A percentile compares a stretch with the other conserved stretches of the same genome.
These are phyloP conservation scores for Halictus ligatus DNA, from an alignment of 2,888 invertebrate genomes.

Conservation along the genomic window DNA sequence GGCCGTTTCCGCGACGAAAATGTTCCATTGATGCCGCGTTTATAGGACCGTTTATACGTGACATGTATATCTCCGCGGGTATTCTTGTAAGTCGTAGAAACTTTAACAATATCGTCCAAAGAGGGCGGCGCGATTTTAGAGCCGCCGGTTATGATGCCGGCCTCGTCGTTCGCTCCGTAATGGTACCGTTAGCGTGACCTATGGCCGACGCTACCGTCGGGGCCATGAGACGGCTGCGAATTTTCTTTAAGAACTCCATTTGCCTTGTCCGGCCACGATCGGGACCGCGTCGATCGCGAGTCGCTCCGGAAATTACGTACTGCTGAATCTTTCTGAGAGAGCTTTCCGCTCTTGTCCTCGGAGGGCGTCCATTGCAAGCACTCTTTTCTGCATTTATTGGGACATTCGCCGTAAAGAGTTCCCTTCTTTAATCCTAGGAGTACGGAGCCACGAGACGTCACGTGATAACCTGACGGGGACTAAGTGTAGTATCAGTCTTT, in stretches of 20 bases:
- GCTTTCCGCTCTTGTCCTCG: neutral
- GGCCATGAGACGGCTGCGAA: conserved; percentile 30
- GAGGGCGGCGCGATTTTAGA: conserved; percentile 34
- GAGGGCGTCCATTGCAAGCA: neutral
- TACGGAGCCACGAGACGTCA: no score
- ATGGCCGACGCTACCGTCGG: conserved; percentile 21
- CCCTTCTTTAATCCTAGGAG: no score
- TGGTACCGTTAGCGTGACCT: conserved; percentile 47
- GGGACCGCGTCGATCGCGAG: neutral
- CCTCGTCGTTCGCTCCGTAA: conserved; percentile 24
- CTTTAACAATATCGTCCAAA: conserved; percentile 31
- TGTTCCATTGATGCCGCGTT: conserved; percentile 44
- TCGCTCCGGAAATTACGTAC: neutral
- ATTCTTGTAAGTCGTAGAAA: conserved; percentile 54
- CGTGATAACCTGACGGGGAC: no score
- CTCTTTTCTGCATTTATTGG: neutral
- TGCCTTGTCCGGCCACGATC: neutral
- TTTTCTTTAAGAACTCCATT: conserved; percentile 31
- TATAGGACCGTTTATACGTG: conserved; percentile 49
- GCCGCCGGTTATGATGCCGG: conserved; percentile 27
- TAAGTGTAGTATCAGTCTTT: no score
- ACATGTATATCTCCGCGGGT: conserved; percentile 28
- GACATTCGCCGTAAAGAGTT: neutral
- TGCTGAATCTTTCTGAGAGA: neutral
- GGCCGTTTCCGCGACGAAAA: conserved; percentile 35